Evolutionary conservation across 2,797 vertebrate species (phyloP), one percentile per base, ranked within the genome.

Genomic region (Notolabrus celidotus): DNA sequence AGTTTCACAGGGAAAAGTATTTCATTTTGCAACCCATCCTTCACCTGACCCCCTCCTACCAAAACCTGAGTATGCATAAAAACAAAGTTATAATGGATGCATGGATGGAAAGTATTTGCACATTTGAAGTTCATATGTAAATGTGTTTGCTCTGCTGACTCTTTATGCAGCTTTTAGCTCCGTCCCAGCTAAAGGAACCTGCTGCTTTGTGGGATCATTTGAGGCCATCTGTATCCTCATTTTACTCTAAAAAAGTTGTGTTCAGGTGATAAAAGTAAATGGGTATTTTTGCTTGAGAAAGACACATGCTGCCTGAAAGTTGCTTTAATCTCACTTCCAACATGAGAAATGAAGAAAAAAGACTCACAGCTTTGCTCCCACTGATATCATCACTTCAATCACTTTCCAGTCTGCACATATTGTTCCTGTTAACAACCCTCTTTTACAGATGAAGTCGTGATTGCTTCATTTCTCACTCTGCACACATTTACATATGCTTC

Each of bases 241-340:
- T 29, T 42, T 20, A 20, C 3, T 2, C 20, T 14, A 14, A 36
- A 10, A 38, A 36, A 10, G 4, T 34, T 25, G 19, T 47, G 19
- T 60, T 66, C 34, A 60, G 51, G 29, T 51, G 29, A 62, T 56
- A 15, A 42, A 36, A 51, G 29, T 6, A 46, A 29, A 56, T 33
- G 17, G 45, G 17, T 17, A 25, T 57, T n/a, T 64, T 29, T 20
- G 36, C 36, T 27, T 1, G 14, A 29, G 31, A 34, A 56, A 17
- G 36, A 47, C 7, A 62, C 19, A 17, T 22, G n/a, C 43, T 41
- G 62, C 16, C 62, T 73, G 34, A 55, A 47, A 38, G 31, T 10
- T 20, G 27, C 45, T 67, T 62, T 56, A 16, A 45, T 45, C 54
- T 49, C 54, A 43, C 42, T 59, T 68, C 43, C 31, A 58, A 54